Base-by-base conservation (phyloP, 35 echinoderm and acorn worm genomes). In the Stichopus chloronotus region DNA sequence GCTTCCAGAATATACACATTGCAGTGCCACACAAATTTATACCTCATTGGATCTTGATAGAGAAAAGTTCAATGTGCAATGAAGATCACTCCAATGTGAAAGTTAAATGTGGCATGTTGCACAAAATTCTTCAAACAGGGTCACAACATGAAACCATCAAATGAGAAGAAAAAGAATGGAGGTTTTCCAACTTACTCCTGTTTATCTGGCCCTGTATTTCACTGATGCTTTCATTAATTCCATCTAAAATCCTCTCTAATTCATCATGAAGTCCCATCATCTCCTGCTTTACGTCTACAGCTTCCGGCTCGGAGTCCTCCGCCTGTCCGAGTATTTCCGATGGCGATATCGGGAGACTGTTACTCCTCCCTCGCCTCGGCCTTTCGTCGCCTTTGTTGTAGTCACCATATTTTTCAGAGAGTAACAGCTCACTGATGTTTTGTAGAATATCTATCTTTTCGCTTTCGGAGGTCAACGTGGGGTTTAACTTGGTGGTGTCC, bases 211-310 rank as follows among this genome's bases (percentile, higher is more conserved):
- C 92, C 91, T 96, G 86, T 71, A 99, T 93, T 91, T 99, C 95
- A 92, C 93, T 96, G 8, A 99, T 93, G 76, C 95, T 99, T 79
- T 99, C 92, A 79, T 99, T 99, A 65, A 99, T 96, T 25, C 97
- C 97, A 72, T 95, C 94, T 43, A 99, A 53, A 13, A 99, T 86
- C 85, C 65, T 92, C 89, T 99, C 97, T 61, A 99, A 68, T 63
- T 99, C 97, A 72, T 88, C 90, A 59, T 92, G 89, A 8, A 95
- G 92, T 61, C 87, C 90, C n/a, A 78, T 87, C 69, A 95, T 94
- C 53, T 95, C 94, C 21, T 84, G 87, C 12, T 96, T 93, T 7
- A 94, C 63, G 13, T 89, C 59, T 17, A 54, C 16, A 4, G 22
- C 6, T 20, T 97, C 95, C 16, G 85, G 83, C 56, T 87, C 94